Percentiles rank a stretch among this genome's conserved stretches.
phyloP scores from a whole-genome alignment of 1,140 invertebrate genomes.

The Pseudomyrmex sp. region DNA sequence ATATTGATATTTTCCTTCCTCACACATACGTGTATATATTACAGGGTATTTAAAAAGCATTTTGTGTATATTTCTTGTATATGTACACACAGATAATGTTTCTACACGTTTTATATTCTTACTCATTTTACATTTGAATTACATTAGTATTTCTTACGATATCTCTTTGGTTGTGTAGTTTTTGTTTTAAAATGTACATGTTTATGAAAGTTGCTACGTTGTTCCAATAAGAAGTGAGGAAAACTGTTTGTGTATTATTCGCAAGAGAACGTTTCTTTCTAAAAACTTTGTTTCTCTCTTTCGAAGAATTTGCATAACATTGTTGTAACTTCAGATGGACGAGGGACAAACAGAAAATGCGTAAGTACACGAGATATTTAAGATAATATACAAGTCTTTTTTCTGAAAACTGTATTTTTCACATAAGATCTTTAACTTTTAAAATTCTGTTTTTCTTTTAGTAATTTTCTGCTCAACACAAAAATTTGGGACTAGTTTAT shows the following conservation, averaged over 20 bases:
- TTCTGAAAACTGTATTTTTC: too few species aligned
- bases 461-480: not conserved
- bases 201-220: too few species aligned
- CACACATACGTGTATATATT: too few species aligned
- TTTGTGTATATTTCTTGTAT: too few species aligned
- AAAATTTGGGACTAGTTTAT: not conserved
- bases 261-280: not conserved
- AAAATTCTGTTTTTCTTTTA: not conserved
- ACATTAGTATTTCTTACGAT: too few species aligned
- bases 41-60: too few species aligned
- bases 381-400: not conserved
- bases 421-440: conserved; percentile 6
- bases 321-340: conserved; percentile 54
- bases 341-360: conserved; percentile 30
- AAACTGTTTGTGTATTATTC: not conserved
- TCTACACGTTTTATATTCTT: too few species aligned
- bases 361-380: conserved; percentile 44
- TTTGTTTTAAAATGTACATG: too few species aligned
- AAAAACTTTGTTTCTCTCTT: not conserved
- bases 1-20: too few species aligned
- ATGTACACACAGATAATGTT: too few species aligned
- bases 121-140: too few species aligned
- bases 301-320: not conserved
- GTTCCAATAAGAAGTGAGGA: not conserved
- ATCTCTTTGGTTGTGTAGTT: too few species aligned